Percentiles rank a stretch among this genome's conserved stretches.
These are phyloP conservation scores for Carposina sasakii DNA, from an alignment of 1,140 invertebrate species.

Conservation along the genomic window DNA sequence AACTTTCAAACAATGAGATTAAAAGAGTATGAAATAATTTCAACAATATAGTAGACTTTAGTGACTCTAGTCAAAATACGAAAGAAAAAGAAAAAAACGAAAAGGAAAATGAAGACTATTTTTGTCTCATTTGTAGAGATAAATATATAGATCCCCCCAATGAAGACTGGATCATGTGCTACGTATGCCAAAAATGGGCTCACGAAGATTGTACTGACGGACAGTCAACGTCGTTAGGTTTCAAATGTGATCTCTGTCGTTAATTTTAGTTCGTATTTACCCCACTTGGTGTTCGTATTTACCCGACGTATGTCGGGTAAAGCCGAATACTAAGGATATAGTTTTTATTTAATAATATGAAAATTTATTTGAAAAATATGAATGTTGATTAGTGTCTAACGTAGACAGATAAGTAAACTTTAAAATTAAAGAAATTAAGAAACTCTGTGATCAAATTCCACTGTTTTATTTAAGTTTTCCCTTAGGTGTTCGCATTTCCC, in stretches of 20 bases:
- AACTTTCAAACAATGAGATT: conserved; percentile 1
- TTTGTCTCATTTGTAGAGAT: conserved; percentile 11
- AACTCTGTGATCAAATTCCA: neutral
- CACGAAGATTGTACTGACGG: conserved; percentile 11
- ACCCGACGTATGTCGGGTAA: conserved; percentile 8
- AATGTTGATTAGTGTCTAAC: conserved; percentile 6
- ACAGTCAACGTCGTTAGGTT: conserved; percentile 7
- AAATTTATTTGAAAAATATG: conserved; percentile 4
- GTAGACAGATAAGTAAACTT: neutral
- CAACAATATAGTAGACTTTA: conserved; percentile 9
- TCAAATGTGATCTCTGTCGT: conserved; percentile 10
- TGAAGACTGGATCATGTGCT: conserved; percentile 12
- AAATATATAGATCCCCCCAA: conserved; percentile 1
- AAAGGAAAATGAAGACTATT: conserved; percentile 2
- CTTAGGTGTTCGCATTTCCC: conserved; percentile 9
- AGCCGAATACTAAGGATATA: conserved; percentile 9
- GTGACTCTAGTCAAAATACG: conserved; percentile 5
- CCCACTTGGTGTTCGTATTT: conserved; percentile 10
- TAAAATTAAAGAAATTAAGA: neutral
- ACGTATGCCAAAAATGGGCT: conserved; percentile 11
- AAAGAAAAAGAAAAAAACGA: conserved; percentile 10
- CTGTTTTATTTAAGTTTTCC: conserved; percentile 13
- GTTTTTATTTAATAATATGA: conserved; percentile 1
- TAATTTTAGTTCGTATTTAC: neutral
- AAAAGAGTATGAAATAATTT: conserved; percentile 13